Evolutionary conservation across 2,113 vertebrate species (phyloP).

Genomic region (Tachuris rubrigastra): DNA sequence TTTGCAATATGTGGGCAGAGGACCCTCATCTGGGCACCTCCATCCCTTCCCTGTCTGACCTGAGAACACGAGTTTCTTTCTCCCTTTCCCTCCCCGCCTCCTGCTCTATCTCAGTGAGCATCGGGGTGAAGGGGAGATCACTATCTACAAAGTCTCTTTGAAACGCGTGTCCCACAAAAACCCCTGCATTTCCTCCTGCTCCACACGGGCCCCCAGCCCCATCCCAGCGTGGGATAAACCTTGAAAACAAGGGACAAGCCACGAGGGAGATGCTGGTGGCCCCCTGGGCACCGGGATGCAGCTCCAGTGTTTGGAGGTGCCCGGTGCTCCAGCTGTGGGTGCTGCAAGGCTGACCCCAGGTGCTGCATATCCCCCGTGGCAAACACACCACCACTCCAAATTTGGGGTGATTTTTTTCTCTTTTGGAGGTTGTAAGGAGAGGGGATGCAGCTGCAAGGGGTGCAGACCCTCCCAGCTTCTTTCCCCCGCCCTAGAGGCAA

Average conservation of each 20-base stretch:
- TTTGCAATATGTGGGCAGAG: rapidly evolving
- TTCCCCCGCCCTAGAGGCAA: background rate
- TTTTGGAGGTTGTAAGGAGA: background rate
- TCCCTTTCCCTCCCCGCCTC: background rate
- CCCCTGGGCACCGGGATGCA: rapidly evolving
- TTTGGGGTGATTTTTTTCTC: background rate
- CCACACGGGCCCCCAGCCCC: background rate
- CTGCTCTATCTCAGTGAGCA: background rate
- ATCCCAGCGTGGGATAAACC: background rate
- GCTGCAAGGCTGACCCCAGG: background rate
- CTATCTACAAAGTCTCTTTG: background rate
- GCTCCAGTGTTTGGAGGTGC: background rate
- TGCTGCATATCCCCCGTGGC: rapidly evolving
- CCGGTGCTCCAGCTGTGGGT: background rate
- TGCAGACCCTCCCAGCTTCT: background rate
- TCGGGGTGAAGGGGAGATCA: rapidly evolving
- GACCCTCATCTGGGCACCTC: background rate
- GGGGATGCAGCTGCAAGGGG: background rate
- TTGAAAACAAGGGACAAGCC: background rate
- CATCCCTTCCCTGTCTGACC: background rate
- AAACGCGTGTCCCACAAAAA: rapidly evolving
- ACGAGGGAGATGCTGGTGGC: background rate
- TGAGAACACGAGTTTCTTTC: background rate
- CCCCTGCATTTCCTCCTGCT: background rate
- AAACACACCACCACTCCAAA: background rate